These are phyloP conservation scores for Drosophila mauritiana DNA, from an alignment of 1,140 invertebrate species.

Conservation along the genomic window DNA sequence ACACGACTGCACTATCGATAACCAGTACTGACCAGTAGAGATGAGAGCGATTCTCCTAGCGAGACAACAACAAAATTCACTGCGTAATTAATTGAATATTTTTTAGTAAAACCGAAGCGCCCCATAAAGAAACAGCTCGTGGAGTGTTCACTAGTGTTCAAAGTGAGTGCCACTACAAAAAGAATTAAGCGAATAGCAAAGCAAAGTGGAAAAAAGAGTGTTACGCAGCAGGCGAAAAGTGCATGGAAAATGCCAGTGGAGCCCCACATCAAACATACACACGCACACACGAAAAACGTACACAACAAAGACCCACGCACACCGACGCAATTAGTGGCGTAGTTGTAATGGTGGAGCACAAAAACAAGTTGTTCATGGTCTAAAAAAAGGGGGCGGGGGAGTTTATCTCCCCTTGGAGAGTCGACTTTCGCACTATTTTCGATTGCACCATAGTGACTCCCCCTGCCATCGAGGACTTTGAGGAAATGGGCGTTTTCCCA, in stretches of 20 bases:
- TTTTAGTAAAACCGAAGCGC: constrained; percentile 48
- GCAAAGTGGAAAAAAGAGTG: constrained; percentile 25
- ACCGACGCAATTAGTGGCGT: constrained; percentile 27
- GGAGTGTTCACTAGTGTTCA: constrained; percentile 27
- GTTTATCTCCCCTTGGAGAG: constrained; percentile 25
- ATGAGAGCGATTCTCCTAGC: constrained; percentile 29
- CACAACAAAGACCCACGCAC: constrained; percentile 43
- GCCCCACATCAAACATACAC: constrained; percentile 53
- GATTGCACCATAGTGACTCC: constrained; percentile 31
- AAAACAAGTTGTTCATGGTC: constrained; percentile 72
- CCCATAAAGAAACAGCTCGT: constrained; percentile 26
- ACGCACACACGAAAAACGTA: constrained; percentile 24
- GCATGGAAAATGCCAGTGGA: constrained; percentile 68
- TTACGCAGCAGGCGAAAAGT: constrained; percentile 67
- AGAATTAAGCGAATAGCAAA: background rate
- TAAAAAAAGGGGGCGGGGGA: constrained; percentile 4
- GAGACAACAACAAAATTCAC: constrained; percentile 71
- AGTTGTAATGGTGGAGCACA: constrained; percentile 52
- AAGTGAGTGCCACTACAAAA: constrained; percentile 52
- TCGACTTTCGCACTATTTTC: constrained; percentile 26
- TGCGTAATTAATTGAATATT: constrained; percentile 70
- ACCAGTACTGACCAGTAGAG: constrained; percentile 5
- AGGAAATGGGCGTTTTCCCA: constrained; percentile 73
- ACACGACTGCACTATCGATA: constrained; percentile 25
- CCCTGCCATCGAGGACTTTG: background rate